Conservation (phyloP, 92 coral and sea anemone genomes). For the Hydrozoanthus gracilis region DNA sequence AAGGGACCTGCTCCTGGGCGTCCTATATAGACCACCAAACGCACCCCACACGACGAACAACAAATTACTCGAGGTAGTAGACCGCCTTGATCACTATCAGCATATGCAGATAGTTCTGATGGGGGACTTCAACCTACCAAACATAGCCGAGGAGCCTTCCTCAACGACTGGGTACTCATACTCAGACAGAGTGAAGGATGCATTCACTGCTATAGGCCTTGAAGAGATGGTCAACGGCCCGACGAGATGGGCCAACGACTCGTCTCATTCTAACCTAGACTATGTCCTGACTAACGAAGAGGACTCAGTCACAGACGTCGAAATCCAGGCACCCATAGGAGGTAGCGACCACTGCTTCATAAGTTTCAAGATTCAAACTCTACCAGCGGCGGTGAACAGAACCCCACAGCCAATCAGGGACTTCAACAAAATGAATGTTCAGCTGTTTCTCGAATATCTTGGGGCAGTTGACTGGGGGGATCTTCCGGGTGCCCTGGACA, state of each 20-base stretch:
- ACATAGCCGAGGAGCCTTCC: not conserved
- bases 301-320: not conserved
- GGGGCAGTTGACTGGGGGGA: not conserved
- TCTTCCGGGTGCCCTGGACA: not conserved
- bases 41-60: not conserved
- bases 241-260: not conserved
- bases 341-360: not conserved
- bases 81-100: not conserved
- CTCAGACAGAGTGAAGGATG: not conserved
- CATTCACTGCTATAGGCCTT: not conserved
- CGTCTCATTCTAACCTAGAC: not conserved
- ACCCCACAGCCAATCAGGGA: not conserved
- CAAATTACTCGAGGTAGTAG: not conserved
- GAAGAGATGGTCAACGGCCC: not conserved
- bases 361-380: not conserved
- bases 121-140: not conserved
- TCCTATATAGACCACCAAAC: not conserved
- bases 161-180: not conserved
- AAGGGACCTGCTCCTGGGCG: not conserved
- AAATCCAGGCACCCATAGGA: not conserved
- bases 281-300: not conserved
- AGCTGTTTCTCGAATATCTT: not conserved
- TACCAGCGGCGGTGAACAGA: not conserved
- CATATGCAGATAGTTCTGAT: not conserved
- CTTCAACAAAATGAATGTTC: not conserved